These are phyloP conservation scores for Drosophila longiperda DNA, from an alignment of 2,888 invertebrate genomes.

Conservation along the genomic window DNA sequence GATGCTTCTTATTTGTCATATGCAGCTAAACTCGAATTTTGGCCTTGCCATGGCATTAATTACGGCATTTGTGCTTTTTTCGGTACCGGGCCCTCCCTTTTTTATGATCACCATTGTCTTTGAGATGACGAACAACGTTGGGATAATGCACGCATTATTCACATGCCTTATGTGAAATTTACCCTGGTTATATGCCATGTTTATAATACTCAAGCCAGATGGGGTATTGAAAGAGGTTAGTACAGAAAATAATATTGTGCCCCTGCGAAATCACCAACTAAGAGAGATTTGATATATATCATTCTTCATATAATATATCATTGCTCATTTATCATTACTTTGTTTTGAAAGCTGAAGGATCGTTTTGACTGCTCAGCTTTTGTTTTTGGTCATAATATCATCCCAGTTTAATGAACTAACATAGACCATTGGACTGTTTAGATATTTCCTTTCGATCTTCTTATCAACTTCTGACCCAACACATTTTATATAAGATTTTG, in stretches of 20 bases:
- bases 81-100: slow-evolving; percentile 63
- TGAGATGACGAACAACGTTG: slow-evolving; percentile 8
- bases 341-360: too few species aligned
- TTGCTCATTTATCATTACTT: not conserved
- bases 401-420: not conserved
- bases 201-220: slow-evolving; percentile 48
- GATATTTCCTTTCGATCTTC: not conserved
- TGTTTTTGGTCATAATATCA: not conserved
- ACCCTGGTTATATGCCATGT: slow-evolving; percentile 43
- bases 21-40: slow-evolving; percentile 58
- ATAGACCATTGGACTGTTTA: not conserved
- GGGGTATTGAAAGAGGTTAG: slow-evolving; percentile 60
- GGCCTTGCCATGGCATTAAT: slow-evolving; percentile 62
- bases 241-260: not conserved
- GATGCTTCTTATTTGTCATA: slow-evolving; percentile 58
- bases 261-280: not conserved
- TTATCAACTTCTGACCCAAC: too few species aligned
- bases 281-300: not conserved
- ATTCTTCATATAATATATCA: not conserved
- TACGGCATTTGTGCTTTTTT: slow-evolving; percentile 50
- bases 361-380: not conserved
- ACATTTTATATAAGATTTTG: too few species aligned
- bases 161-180: slow-evolving; percentile 49
- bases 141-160: not conserved
- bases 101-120: slow-evolving; percentile 61